Conservation (phyloP, 1,140 invertebrate genomes). For the Octopus sinensis region DNA sequence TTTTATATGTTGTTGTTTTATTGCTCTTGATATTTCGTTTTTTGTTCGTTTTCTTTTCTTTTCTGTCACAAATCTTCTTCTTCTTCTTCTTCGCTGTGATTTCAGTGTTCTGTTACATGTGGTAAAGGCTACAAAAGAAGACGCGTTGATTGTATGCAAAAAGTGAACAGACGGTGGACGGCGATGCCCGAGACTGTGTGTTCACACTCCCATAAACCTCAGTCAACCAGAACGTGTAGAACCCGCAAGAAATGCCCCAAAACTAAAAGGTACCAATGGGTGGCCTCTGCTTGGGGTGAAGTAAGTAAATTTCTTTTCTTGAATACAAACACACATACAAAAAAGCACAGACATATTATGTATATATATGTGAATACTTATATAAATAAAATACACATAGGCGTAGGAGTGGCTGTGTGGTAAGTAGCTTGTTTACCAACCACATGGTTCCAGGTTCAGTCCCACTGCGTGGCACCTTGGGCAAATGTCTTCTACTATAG, state of each 20-base stretch:
- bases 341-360: too few species aligned
- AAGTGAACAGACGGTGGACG: slow-evolving; percentile 49
- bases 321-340: too few species aligned
- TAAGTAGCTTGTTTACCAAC: too few species aligned
- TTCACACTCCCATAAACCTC: slow-evolving; percentile 24
- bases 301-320: not conserved
- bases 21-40: too few species aligned
- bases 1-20: too few species aligned
- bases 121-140: slow-evolving; percentile 68
- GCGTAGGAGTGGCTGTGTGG: too few species aligned
- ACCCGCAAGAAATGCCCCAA: not conserved
- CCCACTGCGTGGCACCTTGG: too few species aligned
- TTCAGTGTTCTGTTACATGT: slow-evolving; percentile 71
- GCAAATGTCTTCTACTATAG: too few species aligned
- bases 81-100: slow-evolving; percentile 12
- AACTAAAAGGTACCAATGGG: not conserved
- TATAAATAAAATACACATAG: too few species aligned
- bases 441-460: too few species aligned
- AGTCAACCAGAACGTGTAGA: slow-evolving; percentile 22
- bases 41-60: too few species aligned
- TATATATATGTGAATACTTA: too few species aligned
- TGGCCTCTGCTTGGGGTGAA: not conserved
- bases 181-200: slow-evolving; percentile 29
- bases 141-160: slow-evolving; percentile 65
- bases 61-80: slow-evolving; percentile 26